Percentiles rank a stretch among this genome's conserved stretches.
phyloP scores from a whole-genome alignment of 2,113 vertebrate species.

The Donacobius atricapilla region DNA sequence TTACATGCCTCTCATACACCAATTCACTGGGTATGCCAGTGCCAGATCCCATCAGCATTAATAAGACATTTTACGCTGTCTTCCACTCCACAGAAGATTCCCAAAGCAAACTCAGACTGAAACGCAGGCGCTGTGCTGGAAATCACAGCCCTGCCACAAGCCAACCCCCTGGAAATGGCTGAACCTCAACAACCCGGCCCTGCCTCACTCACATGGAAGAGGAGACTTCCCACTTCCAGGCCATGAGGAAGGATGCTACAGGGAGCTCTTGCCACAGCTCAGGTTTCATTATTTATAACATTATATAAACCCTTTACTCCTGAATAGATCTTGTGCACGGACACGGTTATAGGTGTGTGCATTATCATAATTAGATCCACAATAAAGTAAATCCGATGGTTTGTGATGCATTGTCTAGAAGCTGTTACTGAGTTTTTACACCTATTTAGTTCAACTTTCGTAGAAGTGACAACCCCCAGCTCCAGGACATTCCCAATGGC shows the following conservation, averaged over 20 bases:
- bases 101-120: background rate
- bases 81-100: background rate
- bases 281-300: background rate
- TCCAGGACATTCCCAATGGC: background rate
- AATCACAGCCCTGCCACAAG: background rate
- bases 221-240: background rate
- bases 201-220: fast-evolving
- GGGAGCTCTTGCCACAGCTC: background rate
- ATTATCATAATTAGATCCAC: background rate
- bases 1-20: background rate
- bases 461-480: background rate
- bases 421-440: background rate
- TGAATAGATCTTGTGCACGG: fast-evolving
- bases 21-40: background rate
- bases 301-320: background rate
- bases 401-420: background rate
- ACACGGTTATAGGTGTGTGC: background rate
- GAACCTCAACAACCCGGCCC: background rate
- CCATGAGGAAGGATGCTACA: background rate
- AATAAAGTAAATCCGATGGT: background rate
- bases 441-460: background rate
- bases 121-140: fast-evolving
- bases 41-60: background rate
- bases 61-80: background rate
- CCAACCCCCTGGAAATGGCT: background rate